Evolutionary conservation across 2,888 invertebrate genomes (phyloP).

Genomic region (Ophion slaviceki): DNA sequence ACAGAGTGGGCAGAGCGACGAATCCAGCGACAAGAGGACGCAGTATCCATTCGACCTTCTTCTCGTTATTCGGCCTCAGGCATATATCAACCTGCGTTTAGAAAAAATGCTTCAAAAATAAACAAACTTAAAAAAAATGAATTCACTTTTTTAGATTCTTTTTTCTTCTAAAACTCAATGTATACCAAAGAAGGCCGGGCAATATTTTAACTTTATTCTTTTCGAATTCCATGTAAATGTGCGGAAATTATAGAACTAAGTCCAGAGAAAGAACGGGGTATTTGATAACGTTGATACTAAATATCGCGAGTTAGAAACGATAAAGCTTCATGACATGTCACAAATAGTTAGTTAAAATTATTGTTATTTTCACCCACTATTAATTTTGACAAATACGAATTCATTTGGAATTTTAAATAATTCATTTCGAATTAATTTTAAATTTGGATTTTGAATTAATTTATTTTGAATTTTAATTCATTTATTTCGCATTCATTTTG

Average conservation of each 20-base stretch:
- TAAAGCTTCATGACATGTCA: background rate
- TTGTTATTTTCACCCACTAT: background rate
- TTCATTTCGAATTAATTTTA: too few relatives aligned
- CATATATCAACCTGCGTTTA: constrained; percentile 81
- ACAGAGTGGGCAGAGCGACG: constrained; percentile 85
- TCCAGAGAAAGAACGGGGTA: background rate
- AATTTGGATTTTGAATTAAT: too few relatives aligned
- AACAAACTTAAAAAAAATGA: background rate
- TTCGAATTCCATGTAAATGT: background rate
- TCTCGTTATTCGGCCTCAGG: constrained; percentile 86
- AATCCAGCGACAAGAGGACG: constrained; percentile 89
- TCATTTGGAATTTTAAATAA: background rate
- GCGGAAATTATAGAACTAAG: background rate
- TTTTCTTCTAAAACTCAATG: background rate
- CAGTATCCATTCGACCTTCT: constrained; percentile 90
- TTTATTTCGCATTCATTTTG: background rate
- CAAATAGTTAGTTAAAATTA: background rate
- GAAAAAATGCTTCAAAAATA: background rate
- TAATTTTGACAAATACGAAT: background rate
- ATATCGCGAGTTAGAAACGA: background rate
- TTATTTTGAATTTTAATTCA: too few relatives aligned
- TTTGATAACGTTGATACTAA: background rate
- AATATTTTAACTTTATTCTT: background rate
- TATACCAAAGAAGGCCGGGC: background rate
- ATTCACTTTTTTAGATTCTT: background rate